Evolutionary conservation across 35 echinoderm and acorn worm genomes (phyloP).

Genomic region (Amphiura filiformis): DNA sequence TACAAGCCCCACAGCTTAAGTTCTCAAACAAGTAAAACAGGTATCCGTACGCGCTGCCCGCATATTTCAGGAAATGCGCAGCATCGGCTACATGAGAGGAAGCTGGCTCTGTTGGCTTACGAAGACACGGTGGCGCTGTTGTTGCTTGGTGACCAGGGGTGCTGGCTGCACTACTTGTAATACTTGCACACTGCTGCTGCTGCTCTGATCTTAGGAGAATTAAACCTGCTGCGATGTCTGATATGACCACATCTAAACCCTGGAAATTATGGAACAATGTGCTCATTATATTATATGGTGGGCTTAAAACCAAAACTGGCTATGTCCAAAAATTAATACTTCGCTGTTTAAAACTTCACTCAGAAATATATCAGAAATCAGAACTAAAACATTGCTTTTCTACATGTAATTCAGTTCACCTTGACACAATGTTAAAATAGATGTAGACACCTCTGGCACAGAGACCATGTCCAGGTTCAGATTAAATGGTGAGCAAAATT

Average conservation of each 20-base stretch:
- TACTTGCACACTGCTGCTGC: conserved; percentile 3
- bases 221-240: conserved; percentile 87
- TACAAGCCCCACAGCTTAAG: conserved; percentile 72
- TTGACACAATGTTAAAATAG: too few species aligned
- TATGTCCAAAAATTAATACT: not conserved
- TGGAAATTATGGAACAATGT: conserved; percentile 28
- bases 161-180: too few species aligned
- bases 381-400: not conserved
- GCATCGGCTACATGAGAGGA: conserved; percentile 26
- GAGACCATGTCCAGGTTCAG: too few species aligned
- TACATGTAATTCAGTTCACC: too few species aligned
- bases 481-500: too few species aligned
- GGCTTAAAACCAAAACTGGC: not conserved
- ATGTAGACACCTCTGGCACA: too few species aligned
- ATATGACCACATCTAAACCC: conserved; percentile 78
- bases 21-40: conserved; percentile 50
- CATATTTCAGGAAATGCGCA: conserved; percentile 62
- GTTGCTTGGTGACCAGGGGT: conserved; percentile 25
- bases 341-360: not conserved
- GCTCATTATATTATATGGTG: not conserved
- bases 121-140: conserved; percentile 25
- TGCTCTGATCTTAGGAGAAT: conserved; percentile 86
- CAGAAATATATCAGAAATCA: not conserved
- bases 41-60: conserved; percentile 68
- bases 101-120: conserved; percentile 31